Evolutionary conservation across 2,888 invertebrate species (phyloP).

Genomic region (Eristalis tenax): DNA sequence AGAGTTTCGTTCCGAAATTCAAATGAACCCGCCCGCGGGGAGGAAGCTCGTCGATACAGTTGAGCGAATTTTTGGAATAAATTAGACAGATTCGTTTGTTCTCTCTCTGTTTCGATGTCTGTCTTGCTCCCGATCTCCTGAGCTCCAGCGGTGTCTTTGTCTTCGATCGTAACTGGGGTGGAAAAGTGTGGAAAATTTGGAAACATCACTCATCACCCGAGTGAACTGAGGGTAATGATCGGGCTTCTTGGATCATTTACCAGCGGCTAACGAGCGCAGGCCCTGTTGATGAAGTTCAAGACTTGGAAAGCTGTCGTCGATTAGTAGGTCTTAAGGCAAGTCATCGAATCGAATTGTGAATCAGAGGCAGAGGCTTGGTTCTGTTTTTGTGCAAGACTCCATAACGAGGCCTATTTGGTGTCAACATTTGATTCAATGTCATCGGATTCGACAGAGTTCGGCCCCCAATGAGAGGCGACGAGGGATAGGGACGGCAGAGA

Average conservation of each 20-base stretch:
- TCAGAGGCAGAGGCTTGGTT: slow-evolving; percentile 16
- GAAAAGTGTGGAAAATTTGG: slow-evolving; percentile 30
- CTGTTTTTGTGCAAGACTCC: slow-evolving; percentile 65
- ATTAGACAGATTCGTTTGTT: slow-evolving; percentile 24
- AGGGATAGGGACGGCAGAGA: no score
- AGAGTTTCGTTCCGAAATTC: slow-evolving; percentile 47
- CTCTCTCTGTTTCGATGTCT: not conserved
- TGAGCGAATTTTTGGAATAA: slow-evolving; percentile 67
- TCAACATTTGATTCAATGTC: slow-evolving; percentile 61
- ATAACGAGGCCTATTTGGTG: slow-evolving; percentile 50
- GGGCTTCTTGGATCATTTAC: slow-evolving; percentile 20
- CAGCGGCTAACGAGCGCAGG: not conserved
- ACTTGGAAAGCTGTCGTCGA: not conserved
- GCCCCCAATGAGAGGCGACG: slow-evolving; percentile 6
- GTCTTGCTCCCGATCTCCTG: not conserved
- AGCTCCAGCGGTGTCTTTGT: not conserved
- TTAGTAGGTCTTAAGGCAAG: not conserved
- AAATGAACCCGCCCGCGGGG: slow-evolving; percentile 35
- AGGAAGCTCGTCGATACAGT: slow-evolving; percentile 59
- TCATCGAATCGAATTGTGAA: slow-evolving; percentile 18
- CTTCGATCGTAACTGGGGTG: slow-evolving; percentile 34
- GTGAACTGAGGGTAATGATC: not conserved
- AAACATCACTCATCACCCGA: not conserved
- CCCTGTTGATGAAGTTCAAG: slow-evolving; percentile 2
- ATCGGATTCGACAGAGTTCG: slow-evolving; percentile 13